These are phyloP conservation scores for Scaptomyza tumidula DNA, from an alignment of 2,888 invertebrate genomes.

Conservation along the genomic window DNA sequence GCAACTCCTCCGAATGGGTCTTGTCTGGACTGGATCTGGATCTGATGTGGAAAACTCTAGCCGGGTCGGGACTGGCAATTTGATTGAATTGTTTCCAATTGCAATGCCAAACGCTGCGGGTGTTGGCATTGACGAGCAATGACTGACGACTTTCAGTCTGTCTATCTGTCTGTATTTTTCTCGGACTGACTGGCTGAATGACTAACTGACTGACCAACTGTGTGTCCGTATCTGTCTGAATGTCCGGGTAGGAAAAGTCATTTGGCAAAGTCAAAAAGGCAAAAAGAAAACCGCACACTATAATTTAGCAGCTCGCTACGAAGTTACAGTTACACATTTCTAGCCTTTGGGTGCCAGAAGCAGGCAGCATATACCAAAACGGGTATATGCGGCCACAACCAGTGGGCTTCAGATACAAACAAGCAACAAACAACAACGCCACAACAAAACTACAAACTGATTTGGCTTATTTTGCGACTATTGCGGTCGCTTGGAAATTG, in stretches of 20 bases:
- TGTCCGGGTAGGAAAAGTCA: conserved; percentile 63
- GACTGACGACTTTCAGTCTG: conserved; percentile 24
- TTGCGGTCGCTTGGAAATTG: conserved; percentile 69
- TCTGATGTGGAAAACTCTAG: not conserved
- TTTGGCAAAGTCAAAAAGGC: conserved; percentile 60
- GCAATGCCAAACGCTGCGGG: conserved; percentile 74
- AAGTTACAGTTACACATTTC: conserved; percentile 73
- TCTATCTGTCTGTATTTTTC: conserved; percentile 4
- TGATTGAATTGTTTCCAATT: conserved; percentile 80
- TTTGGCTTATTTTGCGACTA: conserved; percentile 65
- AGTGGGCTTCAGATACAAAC: conserved; percentile 20
- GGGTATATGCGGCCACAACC: conserved; percentile 6
- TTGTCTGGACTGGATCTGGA: conserved; percentile 38
- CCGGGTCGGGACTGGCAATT: conserved; percentile 60
- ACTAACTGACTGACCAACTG: conserved; percentile 25
- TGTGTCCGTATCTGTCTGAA: conserved; percentile 10
- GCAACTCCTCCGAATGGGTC: conserved; percentile 18
- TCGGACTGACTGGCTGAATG: conserved; percentile 14
- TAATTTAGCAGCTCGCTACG: conserved; percentile 60
- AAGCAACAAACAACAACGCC: conserved; percentile 25
- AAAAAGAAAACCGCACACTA: conserved; percentile 65
- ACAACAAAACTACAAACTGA: conserved; percentile 58
- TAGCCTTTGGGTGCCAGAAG: conserved; percentile 50
- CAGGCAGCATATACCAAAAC: conserved; percentile 16
- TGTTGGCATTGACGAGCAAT: conserved; percentile 71